Conservation (phyloP, 2,888 invertebrate species). For the Andrena chrysosceles region DNA sequence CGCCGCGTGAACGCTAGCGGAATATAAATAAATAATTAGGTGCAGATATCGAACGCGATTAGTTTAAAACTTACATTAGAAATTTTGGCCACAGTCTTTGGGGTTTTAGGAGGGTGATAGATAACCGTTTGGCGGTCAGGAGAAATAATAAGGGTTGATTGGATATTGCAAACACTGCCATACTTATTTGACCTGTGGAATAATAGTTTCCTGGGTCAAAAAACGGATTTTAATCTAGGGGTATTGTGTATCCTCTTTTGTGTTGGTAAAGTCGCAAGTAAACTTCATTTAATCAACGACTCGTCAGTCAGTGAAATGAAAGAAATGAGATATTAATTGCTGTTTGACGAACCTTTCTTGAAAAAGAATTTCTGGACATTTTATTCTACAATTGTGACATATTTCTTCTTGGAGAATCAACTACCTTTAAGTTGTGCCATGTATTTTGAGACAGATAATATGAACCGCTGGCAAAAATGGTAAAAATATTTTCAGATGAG, state of each 20-base stretch:
- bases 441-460: no score
- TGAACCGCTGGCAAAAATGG: no score
- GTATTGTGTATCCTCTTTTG: neutral
- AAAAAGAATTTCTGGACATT: no score
- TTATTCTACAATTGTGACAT: no score
- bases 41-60: neutral
- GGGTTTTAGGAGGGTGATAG: neutral
- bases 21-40: constrained; percentile 2
- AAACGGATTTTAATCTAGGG: constrained; percentile 15
- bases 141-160: neutral
- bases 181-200: neutral
- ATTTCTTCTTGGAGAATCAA: no score
- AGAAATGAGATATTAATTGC: no score
- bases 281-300: constrained; percentile 1
- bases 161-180: neutral
- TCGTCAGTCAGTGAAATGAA: neutral
- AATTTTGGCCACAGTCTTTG: neutral
- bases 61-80: neutral
- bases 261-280: no score
- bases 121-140: neutral
- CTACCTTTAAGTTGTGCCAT: no score
- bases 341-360: no score
- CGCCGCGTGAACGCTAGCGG: neutral
- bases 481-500: no score
- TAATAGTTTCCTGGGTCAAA: neutral